These are phyloP conservation scores for Toxonevra muliebris DNA, from an alignment of 2,888 invertebrate genomes.

Conservation along the genomic window DNA sequence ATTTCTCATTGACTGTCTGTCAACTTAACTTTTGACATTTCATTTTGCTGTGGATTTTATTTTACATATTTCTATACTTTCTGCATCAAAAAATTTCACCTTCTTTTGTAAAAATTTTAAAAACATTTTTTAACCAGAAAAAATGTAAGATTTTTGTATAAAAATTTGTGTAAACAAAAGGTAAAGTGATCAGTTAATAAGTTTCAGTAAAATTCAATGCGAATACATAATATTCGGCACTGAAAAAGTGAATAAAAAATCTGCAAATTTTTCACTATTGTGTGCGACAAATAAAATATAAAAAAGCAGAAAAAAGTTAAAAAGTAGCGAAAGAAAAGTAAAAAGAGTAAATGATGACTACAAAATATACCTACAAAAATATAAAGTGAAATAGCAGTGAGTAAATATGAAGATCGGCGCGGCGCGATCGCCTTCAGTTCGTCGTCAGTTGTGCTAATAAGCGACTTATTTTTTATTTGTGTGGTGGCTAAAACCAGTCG, in stretches of 20 bases:
- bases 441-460: not conserved
- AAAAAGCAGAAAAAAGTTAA: conserved; percentile 18
- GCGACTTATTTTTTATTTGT: not conserved
- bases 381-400: conserved; percentile 3
- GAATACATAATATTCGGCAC: conserved; percentile 6
- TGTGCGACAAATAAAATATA: conserved; percentile 14
- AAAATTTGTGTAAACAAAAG: conserved; percentile 23
- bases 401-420: conserved; percentile 4
- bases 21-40: too few species aligned
- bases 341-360: conserved; percentile 11
- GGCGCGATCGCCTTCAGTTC: not conserved
- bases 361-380: conserved; percentile 1
- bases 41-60: conserved; percentile 4
- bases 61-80: conserved; percentile 21
- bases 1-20: too few species aligned
- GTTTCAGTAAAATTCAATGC: conserved; percentile 14
- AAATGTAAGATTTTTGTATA: conserved; percentile 16
- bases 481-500: not conserved
- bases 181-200: conserved; percentile 16
- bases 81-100: conserved; percentile 41
- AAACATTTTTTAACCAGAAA: conserved; percentile 30
- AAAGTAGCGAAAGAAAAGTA: conserved; percentile 5
- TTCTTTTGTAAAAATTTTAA: conserved; percentile 29
- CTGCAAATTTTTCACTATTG: not conserved
- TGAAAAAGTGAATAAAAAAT: conserved; percentile 18